Conservation (phyloP, 1,140 invertebrate genomes). For the Caenorhabditis remanei region DNA sequence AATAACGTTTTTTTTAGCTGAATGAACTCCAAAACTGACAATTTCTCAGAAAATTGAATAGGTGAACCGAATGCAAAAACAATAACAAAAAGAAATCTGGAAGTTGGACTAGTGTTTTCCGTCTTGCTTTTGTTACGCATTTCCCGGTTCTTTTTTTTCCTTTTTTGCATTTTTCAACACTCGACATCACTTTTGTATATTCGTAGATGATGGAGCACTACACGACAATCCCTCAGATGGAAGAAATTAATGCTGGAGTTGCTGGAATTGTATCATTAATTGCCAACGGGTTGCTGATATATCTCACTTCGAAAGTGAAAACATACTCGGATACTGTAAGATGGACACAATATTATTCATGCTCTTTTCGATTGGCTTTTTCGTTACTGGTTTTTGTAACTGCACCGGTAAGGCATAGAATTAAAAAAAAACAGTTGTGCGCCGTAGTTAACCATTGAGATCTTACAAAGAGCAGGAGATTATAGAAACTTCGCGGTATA, state of each 20-base stretch:
- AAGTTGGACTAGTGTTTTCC: too few species aligned
- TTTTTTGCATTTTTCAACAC: background rate
- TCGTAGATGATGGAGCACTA: slow-evolving; percentile 19
- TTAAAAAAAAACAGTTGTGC: background rate
- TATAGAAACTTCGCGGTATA: too few species aligned
- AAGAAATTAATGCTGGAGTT: background rate
- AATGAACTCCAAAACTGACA: too few species aligned
- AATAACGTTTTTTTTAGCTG: too few species aligned
- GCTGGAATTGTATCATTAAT: background rate
- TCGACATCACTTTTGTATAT: background rate
- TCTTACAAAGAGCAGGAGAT: too few species aligned
- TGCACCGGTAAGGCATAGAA: background rate
- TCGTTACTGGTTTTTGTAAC: background rate
- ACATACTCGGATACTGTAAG: slow-evolving; percentile 4
- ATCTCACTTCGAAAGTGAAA: slow-evolving; percentile 9
- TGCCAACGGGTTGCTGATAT: background rate
- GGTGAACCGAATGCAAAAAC: too few species aligned
- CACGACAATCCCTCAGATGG: background rate
- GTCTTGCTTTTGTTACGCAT: background rate
- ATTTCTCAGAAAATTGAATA: too few species aligned
- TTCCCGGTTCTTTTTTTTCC: background rate
- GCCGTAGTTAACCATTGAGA: too few species aligned
- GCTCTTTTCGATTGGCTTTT: slow-evolving; percentile 6
- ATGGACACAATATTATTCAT: slow-evolving; percentile 2
- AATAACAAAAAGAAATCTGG: too few species aligned